These are phyloP conservation scores for Eriocheir sinensis DNA, from an alignment of 1,140 invertebrate species.

Conservation along the genomic window DNA sequence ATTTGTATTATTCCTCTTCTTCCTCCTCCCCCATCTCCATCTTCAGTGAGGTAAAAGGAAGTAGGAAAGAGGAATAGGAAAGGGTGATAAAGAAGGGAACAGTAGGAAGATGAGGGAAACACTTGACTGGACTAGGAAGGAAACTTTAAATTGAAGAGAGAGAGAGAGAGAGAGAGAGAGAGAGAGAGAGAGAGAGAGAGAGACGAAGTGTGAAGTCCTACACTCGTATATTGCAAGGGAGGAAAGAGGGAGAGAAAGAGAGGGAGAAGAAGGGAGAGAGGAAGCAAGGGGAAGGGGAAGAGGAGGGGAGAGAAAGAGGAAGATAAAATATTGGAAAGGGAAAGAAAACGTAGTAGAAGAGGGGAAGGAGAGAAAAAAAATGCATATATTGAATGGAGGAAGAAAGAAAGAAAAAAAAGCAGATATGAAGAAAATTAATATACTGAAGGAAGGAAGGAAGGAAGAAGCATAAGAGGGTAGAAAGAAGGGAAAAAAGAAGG, in stretches of 20 bases:
- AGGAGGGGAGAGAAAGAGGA: background rate
- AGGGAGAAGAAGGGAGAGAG: background rate
- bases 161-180: conserved; percentile 9
- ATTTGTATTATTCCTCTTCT: too few relatives aligned
- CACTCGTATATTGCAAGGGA: background rate
- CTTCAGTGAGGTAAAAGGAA: conserved; percentile 3
- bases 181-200: background rate
- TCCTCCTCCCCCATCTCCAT: too few relatives aligned
- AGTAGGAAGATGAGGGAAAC: too few relatives aligned
- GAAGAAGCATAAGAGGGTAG: background rate
- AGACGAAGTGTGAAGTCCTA: too few relatives aligned
- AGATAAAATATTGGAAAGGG: background rate
- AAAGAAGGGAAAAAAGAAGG: background rate
- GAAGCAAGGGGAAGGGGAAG: background rate
- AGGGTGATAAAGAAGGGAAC: background rate
- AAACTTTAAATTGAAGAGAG: background rate
- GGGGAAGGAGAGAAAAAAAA: too few relatives aligned
- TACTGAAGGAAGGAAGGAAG: background rate
- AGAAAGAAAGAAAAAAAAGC: too few relatives aligned
- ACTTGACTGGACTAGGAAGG: background rate
- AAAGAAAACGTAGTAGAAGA: too few relatives aligned
- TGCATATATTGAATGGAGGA: background rate
- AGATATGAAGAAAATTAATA: background rate
- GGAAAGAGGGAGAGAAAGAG: background rate
- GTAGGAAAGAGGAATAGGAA: conserved; percentile 6